Evolutionary conservation across 2,113 vertebrate genomes (phyloP), one percentile per base, ranked within the genome.

Genomic region (Lycaon pictus): DNA sequence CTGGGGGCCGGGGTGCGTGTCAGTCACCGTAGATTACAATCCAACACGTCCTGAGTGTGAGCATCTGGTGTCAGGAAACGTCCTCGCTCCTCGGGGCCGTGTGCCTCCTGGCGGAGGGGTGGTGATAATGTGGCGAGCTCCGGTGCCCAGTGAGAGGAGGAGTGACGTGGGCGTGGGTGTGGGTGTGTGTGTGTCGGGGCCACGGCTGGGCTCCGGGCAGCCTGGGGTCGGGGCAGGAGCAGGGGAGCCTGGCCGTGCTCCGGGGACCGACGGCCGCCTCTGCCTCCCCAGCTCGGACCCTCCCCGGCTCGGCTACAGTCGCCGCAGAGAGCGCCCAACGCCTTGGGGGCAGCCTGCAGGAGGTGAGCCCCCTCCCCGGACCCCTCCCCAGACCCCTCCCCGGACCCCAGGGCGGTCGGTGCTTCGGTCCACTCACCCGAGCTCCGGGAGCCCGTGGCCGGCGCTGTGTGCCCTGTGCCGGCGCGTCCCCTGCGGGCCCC

Each of bases 291-390:
- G 98, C n/a, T 37, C 71, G 81, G 74, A 90, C 77, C 5, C 23
- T 25, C 11, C 69, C 97, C 37, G 55, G 37, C 76, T 48, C 32
- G 4, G 60, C 20, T 0, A 1, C 12, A 0, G 48, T 7, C 0
- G 2, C 72, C 48, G 0, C 4, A 0, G 6, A 11, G 22, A 63
- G 4, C 1, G 11, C n/a, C 1, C 8, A 0, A 62, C 69, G 4
- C 17, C n/a, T n/a, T 0, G 93, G 71, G 20, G 23, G 22, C 3
- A 0, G 9, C 17, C 1, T 11, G 32, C 19, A 58, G 11, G 95
- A 95, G 98, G 98, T 98, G 90, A 97, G 94, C 16, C 51, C 23
- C 43, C 43, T 43, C 43, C 43, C 43, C 43, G 17, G 32, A 15
- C 67, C 56, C 60, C 3, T 15, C 43, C 43, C 5, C 43, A 15